Conservation (phyloP, 2,113 vertebrate genomes). For the Leuciscus idus region DNA sequence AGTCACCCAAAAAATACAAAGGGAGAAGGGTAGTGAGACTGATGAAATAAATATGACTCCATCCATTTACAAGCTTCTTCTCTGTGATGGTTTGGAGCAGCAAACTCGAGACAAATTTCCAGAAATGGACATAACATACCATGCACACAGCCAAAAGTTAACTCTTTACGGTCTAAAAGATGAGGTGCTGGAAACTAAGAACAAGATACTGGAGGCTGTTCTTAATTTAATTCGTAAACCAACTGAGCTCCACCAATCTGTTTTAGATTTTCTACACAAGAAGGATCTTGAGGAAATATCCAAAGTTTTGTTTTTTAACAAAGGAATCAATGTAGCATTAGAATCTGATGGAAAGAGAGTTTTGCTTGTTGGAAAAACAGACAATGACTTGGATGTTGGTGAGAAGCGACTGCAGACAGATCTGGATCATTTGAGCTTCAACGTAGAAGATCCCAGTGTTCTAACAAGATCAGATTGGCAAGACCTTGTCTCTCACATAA, state of each 20-base stretch:
- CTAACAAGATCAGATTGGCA: conserved; percentile 73
- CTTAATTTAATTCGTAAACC: conserved; percentile 62
- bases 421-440: conserved; percentile 68
- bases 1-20: conserved; percentile 66
- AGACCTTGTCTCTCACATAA: conserved; percentile 59
- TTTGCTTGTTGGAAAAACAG: conserved; percentile 69
- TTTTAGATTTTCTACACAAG: conserved; percentile 75
- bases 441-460: conserved; percentile 69
- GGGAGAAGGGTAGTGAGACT: conserved; percentile 67
- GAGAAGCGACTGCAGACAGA: conserved; percentile 70
- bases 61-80: conserved; percentile 72
- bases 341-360: conserved; percentile 66
- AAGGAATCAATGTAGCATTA: conserved; percentile 75
- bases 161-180: conserved; percentile 73
- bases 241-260: conserved; percentile 59
- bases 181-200: conserved; percentile 76
- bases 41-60: conserved; percentile 63
- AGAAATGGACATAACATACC: conserved; percentile 70
- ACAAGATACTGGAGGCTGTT: conserved; percentile 69
- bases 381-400: conserved; percentile 70
- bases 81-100: conserved; percentile 63
- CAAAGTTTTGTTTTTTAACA: conserved; percentile 70
- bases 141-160: conserved; percentile 59
- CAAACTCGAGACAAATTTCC: conserved; percentile 65
- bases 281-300: conserved; percentile 71